Evolutionary conservation across 2,113 vertebrate species (phyloP).

Genomic region (Syngnathus typhle): DNA sequence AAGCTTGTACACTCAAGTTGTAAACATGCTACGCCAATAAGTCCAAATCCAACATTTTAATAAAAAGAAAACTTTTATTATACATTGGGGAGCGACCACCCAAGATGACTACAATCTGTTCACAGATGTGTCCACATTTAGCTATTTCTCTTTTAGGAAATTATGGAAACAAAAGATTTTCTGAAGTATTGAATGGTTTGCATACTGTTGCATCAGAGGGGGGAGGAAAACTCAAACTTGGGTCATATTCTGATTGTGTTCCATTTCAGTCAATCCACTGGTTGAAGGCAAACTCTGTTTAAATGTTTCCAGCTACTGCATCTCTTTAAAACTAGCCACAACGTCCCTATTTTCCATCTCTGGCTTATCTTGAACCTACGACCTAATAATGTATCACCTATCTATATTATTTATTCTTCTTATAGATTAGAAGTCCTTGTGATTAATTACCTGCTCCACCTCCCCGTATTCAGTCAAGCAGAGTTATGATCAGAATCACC

Average conservation of each 20-base stretch:
- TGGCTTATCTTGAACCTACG: neutral
- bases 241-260: neutral
- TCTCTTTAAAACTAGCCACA: neutral
- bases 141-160: neutral
- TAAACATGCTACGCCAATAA: neutral
- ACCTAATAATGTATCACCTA: neutral
- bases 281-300: neutral
- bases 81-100: neutral
- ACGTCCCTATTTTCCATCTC: neutral
- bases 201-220: no score
- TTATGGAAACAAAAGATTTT: neutral
- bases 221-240: neutral
- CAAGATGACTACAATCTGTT: neutral
- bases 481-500: constrained; percentile 9
- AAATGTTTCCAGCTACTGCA: neutral
- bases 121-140: neutral
- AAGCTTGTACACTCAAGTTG: no score
- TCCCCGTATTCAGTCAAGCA: constrained; percentile 27
- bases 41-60: neutral
- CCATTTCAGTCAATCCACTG: neutral
- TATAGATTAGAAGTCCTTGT: constrained; percentile 20
- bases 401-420: constrained; percentile 5
- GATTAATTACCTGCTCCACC: constrained; percentile 22
- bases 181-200: no score
- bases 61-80: neutral